A percentile compares a stretch with the other conserved stretches of the same genome.
phyloP scores from a whole-genome alignment of 2,888 invertebrate genomes.

The Fragum fragum region DNA sequence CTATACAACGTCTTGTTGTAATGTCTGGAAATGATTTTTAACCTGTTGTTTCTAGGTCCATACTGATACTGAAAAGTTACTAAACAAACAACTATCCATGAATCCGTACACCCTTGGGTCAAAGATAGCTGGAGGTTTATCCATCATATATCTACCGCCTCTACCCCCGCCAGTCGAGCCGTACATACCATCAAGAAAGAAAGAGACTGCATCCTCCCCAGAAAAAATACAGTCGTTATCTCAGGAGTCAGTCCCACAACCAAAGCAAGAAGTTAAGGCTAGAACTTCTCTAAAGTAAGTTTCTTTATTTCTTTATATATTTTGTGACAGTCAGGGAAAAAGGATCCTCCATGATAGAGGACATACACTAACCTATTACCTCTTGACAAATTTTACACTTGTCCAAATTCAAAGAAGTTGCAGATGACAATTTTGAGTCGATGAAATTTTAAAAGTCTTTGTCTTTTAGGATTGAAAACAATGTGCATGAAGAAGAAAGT shows the following conservation, averaged over 20 bases:
- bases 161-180: constrained; percentile 79
- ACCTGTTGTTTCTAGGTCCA: constrained; percentile 71
- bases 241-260: constrained; percentile 47
- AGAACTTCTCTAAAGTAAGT: constrained; percentile 80
- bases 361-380: too few species aligned
- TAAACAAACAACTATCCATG: constrained; percentile 67
- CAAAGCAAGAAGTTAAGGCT: constrained; percentile 42
- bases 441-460: too few species aligned
- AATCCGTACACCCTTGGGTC: constrained; percentile 77
- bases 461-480: too few species aligned
- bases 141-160: constrained; percentile 82
- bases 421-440: too few species aligned
- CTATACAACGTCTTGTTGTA: too few species aligned
- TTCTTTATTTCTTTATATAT: too few species aligned
- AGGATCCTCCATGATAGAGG: too few species aligned
- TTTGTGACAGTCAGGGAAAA: too few species aligned
- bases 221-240: constrained; percentile 55
- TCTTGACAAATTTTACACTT: too few species aligned
- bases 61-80: constrained; percentile 78
- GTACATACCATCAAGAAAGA: constrained; percentile 57
- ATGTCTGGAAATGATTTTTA: not conserved
- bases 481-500: not conserved
- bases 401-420: too few species aligned
- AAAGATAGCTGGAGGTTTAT: constrained; percentile 80
- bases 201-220: constrained; percentile 43